phyloP scores from a whole-genome alignment of 2,113 vertebrate genomes.

The Galbula dea region DNA sequence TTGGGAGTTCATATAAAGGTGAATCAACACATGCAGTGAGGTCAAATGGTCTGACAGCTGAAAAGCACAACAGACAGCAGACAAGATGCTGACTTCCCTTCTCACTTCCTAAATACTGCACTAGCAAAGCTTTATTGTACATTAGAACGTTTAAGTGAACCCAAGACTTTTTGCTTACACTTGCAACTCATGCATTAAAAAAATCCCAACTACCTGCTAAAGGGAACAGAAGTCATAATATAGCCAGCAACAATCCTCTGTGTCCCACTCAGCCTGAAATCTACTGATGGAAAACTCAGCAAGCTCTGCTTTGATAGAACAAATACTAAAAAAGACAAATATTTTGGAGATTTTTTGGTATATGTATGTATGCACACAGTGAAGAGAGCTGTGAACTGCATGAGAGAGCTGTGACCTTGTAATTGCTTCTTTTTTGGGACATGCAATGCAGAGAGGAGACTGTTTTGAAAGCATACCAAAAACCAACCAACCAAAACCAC shows the following conservation, averaged over 20 bases:
- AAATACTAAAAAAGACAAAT: background rate
- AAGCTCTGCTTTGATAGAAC: background rate
- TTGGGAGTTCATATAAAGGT: too few species aligned
- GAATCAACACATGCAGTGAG: background rate
- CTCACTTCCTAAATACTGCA: background rate
- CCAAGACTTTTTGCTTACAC: background rate
- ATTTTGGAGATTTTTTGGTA: background rate
- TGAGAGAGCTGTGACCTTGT: background rate
- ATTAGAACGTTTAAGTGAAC: background rate
- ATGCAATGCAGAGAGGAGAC: background rate
- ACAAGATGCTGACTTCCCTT: background rate
- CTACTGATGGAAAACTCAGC: background rate
- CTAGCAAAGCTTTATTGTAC: background rate
- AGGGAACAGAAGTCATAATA: background rate
- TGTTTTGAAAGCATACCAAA: background rate
- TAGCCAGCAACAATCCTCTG: background rate
- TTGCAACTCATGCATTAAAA: background rate
- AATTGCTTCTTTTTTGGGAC: background rate
- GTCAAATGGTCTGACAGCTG: background rate
- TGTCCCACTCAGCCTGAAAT: background rate
- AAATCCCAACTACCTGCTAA: background rate
- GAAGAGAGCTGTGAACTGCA: background rate
- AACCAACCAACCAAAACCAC: background rate
- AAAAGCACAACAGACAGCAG: background rate
- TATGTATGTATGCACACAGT: rapidly evolving